A percentile compares a stretch with the other conserved stretches of the same genome.
Conservation (phyloP, 2,113 vertebrate species). For the Myiozetetes cayanensis region DNA sequence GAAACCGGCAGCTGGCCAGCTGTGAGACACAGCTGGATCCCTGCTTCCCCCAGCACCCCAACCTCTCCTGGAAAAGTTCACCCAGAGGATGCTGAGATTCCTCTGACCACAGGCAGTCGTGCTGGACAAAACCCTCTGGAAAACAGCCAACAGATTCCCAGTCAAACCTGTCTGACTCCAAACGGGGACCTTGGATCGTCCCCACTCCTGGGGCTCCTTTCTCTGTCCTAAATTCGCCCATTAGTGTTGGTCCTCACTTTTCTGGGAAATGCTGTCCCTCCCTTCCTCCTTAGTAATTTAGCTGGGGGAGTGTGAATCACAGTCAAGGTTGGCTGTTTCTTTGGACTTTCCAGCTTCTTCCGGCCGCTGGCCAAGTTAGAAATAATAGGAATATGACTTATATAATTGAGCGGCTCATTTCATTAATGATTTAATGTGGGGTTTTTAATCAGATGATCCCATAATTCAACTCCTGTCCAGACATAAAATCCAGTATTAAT, state of each 20-base stretch:
- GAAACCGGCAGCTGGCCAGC: slow-evolving; percentile 19
- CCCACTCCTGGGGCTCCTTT: background rate
- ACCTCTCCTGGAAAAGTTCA: background rate
- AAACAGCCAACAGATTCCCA: background rate
- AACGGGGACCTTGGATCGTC: background rate
- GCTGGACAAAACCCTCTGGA: background rate
- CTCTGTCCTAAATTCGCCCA: background rate
- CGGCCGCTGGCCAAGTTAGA: background rate
- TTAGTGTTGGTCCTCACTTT: background rate
- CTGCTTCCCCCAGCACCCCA: background rate
- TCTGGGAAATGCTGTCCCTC: background rate
- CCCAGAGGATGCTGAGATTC: background rate
- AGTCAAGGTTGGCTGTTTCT: background rate
- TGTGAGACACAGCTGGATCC: slow-evolving; percentile 28
- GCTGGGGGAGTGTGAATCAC: background rate
- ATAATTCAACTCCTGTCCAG: background rate
- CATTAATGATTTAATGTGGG: slow-evolving; percentile 19
- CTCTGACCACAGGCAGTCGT: accelerated
- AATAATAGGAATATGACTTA: slow-evolving; percentile 19
- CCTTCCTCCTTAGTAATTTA: background rate
- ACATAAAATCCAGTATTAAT: slow-evolving; percentile 11
- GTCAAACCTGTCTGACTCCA: background rate
- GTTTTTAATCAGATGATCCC: slow-evolving; percentile 1
- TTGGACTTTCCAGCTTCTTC: background rate
- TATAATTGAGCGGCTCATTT: slow-evolving; percentile 4